These are phyloP conservation scores for Dicaeum eximium DNA, from an alignment of 2,113 vertebrate species.

Conservation along the genomic window DNA sequence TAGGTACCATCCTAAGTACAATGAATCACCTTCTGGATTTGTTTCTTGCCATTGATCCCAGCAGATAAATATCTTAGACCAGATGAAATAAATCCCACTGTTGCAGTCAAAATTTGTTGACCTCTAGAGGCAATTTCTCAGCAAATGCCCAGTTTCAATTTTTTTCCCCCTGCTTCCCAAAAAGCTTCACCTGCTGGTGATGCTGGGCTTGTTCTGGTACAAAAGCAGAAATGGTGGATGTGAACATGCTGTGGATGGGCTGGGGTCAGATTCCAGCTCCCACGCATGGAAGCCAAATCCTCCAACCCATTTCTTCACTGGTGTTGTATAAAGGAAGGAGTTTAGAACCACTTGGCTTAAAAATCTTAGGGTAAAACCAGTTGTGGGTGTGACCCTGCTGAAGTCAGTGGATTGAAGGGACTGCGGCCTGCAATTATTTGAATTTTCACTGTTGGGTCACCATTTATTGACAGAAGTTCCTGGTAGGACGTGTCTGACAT, in stretches of 20 bases:
- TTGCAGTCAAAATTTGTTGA: background rate
- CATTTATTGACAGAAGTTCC: background rate
- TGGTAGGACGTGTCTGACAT: background rate
- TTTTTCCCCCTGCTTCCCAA: background rate
- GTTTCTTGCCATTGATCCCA: background rate
- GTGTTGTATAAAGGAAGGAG: background rate
- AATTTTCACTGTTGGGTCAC: background rate
- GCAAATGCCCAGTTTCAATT: background rate
- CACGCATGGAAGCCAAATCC: background rate
- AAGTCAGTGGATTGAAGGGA: background rate
- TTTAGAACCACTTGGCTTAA: background rate
- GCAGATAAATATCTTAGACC: background rate
- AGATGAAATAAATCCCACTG: background rate
- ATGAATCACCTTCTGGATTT: constrained; percentile 3
- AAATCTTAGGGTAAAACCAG: background rate
- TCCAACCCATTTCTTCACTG: background rate
- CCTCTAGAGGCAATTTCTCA: background rate
- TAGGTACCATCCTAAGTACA: background rate
- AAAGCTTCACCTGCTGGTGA: background rate
- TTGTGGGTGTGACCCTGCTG: background rate
- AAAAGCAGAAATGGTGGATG: background rate
- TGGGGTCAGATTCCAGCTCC: background rate
- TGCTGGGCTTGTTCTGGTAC: background rate
- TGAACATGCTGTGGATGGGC: background rate
- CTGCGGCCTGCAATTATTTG: background rate